Base-by-base conservation (phyloP, 2,113 vertebrate species). In the Caloenas nicobarica region DNA sequence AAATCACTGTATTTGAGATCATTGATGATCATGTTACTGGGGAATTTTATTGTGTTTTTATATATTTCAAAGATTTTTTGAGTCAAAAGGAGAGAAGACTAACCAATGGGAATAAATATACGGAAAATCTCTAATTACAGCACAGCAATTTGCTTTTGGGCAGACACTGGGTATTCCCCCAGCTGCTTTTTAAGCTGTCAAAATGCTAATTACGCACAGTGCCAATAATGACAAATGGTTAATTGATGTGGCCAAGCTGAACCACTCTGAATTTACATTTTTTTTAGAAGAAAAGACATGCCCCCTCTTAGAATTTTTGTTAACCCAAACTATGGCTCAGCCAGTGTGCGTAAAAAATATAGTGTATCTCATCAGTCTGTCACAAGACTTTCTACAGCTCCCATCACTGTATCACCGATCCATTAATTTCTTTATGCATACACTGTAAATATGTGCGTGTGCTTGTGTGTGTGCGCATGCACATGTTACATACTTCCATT, bases 341-440 rank as follows among this genome's bases (percentile, higher is more conserved):
- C 89, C 82, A 34, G n/a, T 12, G 77, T 93, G 86, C 81, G 17
- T 96, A 92, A 93, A 44, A 74, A 86, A 71, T 48, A 34, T 38
- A 81, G 87, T 44, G 80, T 93, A 86, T 44, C 74, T 90, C 96
- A 96, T 95, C 88, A 90, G 77, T 93, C 88, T 88, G 81, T 95
- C 87, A 68, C 87, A 22, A 93, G 89, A 89, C 84, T 86, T 90
- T 60, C 89, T 94, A 21, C 65, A 91, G 93, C 80, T 96, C 80
- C 85, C 93, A 97, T 97, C 94, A 68, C 74, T 58, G 78, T 94
- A 82, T 95, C 97, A 94, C 95, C 79, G 96, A 92, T 86, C 86
- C 96, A 97, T 97, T 94, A 92, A 92, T 96, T 96, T 81, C 92
- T 94, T 81, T 79, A 85, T 97, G 87, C 96, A 96, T 97, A 96